Percentiles rank a stretch among this genome's conserved stretches.
These are phyloP conservation scores for Melipona quadrifasciata DNA, from an alignment of 1,140 invertebrate species.

Conservation along the genomic window DNA sequence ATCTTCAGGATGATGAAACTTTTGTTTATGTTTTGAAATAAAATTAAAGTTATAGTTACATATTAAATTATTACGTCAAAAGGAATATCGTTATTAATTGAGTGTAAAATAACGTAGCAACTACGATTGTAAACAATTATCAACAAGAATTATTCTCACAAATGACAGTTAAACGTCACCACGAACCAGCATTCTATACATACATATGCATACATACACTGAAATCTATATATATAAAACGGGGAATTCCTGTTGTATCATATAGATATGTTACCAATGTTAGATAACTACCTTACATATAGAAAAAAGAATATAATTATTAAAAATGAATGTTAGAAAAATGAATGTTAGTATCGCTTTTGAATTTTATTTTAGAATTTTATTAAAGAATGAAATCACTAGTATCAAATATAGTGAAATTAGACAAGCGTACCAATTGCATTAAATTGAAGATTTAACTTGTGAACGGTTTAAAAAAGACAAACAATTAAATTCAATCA, in stretches of 20 bases:
- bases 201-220: background rate
- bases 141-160: background rate
- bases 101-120: background rate
- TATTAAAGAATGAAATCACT: background rate
- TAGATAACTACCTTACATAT: too few species aligned
- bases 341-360: background rate
- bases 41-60: background rate
- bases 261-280: background rate
- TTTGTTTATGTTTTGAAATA: background rate
- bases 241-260: background rate
- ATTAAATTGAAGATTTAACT: too few species aligned
- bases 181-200: background rate
- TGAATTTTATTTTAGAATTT: background rate
- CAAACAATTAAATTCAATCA: too few species aligned
- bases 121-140: background rate
- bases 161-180: background rate
- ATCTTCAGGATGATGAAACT: background rate
- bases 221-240: background rate
- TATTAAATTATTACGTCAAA: background rate
- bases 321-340: background rate
- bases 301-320: background rate
- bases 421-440: too few species aligned
- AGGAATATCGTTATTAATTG: background rate
- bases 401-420: too few species aligned
- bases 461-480: too few species aligned